Evolutionary conservation across 2,113 vertebrate genomes (phyloP).

Genomic region (Megalops atlanticus): DNA sequence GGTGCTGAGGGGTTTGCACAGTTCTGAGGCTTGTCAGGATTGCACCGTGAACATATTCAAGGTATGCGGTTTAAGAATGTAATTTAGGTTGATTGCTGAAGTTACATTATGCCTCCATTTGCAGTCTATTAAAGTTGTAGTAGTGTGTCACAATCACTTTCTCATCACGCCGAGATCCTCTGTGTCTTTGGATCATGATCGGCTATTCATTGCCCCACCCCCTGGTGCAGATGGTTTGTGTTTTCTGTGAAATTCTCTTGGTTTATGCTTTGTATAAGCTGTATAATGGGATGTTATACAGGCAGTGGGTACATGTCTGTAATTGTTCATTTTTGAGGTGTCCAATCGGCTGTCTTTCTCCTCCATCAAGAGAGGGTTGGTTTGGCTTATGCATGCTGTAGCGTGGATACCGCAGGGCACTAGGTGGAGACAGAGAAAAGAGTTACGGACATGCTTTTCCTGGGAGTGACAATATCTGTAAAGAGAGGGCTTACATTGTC

Average conservation of each 20-base stretch:
- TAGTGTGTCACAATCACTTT: neutral
- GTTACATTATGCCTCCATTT: neutral
- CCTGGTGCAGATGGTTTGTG: too few species aligned
- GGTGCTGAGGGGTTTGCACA: too few species aligned
- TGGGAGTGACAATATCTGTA: neutral
- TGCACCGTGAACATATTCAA: neutral
- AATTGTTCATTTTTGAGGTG: neutral
- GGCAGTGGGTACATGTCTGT: neutral
- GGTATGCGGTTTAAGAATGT: neutral
- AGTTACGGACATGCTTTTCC: neutral
- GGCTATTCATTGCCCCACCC: too few species aligned
- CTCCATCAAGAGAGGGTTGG: neutral
- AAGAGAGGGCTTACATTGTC: neutral
- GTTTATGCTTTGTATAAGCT: neutral
- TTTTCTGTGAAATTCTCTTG: neutral
- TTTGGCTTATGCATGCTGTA: neutral
- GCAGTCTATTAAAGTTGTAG: neutral
- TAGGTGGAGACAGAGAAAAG: slow-evolving; percentile 69
- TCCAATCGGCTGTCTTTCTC: neutral
- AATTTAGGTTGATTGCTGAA: too few species aligned
- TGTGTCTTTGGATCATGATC: neutral
- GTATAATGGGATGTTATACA: neutral
- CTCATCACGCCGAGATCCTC: neutral
- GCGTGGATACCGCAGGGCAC: slow-evolving; percentile 47
- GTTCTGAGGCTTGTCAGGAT: neutral